Evolutionary conservation across 2,113 vertebrate genomes (phyloP), one percentile per base, ranked within the genome.

Genomic region (Strix uralensis): DNA sequence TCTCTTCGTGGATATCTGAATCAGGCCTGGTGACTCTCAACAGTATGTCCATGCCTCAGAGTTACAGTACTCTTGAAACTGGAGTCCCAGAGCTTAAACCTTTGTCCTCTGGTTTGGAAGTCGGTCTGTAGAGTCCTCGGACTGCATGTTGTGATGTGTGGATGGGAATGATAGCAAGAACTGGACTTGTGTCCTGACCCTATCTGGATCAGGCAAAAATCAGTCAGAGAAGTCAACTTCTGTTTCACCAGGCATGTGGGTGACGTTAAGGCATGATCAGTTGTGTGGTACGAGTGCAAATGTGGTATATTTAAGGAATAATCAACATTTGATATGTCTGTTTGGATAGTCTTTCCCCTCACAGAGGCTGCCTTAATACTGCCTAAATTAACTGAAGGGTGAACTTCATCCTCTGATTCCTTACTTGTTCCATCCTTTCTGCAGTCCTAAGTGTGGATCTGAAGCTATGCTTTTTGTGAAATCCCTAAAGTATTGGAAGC

Each of bases 121-220:
- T 36, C 27, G 27, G 13, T 89, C 87, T 0, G 0, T 2, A 4
- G 72, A 51, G 55, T 84, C 38, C 51, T 55, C 6, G 4, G 34
- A 22, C 58, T 81, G 29, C 0, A 0, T 38, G 19, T 66, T 86
- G 55, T 74, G 26, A 13, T 3, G 0, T 13, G 25, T 7, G 3
- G n/a, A 30, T 84, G 42, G 73, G 65, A 73, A 36, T 1, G 2
- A 16, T 17, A 89, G 42, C 23, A 51, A 78, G 55, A 89, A 61
- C 34, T 57, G n/a, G 49, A 30, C 6, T 83, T 40, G 8, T 67
- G 34, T 70, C 42, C 59, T 58, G 36, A n/a, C 32, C 8, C 16
- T 40, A 14, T 32, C 51, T 81, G 51, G 44, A 44, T 65, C 34
- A 36, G 19, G 58, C 1, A 7, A 71, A 73, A 87, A 63, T 63